Conservation (phyloP, 1,140 invertebrate species). For the Latrodectus geometricus region DNA sequence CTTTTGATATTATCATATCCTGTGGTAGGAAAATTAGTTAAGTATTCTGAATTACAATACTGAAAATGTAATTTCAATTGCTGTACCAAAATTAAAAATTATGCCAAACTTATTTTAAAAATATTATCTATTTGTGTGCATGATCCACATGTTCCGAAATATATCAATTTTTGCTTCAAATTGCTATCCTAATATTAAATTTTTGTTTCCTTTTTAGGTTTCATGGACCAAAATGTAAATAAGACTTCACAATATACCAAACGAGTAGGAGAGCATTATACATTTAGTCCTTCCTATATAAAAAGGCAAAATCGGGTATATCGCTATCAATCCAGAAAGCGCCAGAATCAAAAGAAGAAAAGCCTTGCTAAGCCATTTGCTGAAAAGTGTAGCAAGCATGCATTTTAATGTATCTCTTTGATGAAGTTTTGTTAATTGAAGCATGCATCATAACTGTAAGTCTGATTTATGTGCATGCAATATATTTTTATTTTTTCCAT, state of each 20-base stretch:
- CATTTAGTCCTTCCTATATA: slow-evolving; percentile 50
- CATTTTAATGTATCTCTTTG: slow-evolving; percentile 39
- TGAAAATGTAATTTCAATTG: too few relatives aligned
- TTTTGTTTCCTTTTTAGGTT: slow-evolving; percentile 2
- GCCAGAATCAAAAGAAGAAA: slow-evolving; percentile 59
- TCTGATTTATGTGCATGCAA: not conserved
- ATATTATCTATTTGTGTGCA: too few relatives aligned
- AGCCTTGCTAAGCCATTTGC: slow-evolving; percentile 54
- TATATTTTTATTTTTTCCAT: not conserved
- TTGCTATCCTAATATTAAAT: too few relatives aligned
- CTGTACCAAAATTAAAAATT: too few relatives aligned
- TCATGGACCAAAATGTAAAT: slow-evolving; percentile 53
- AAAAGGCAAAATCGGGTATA: slow-evolving; percentile 50
- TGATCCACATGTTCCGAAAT: too few relatives aligned
- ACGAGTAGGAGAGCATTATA: slow-evolving; percentile 45
- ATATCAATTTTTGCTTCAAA: too few relatives aligned
- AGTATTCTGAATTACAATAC: too few relatives aligned
- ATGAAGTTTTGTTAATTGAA: not conserved
- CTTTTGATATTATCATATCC: too few relatives aligned
- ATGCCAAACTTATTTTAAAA: too few relatives aligned
- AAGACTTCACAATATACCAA: slow-evolving; percentile 53
- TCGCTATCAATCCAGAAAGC: slow-evolving; percentile 53
- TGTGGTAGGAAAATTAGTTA: too few relatives aligned
- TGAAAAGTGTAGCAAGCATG: slow-evolving; percentile 41
- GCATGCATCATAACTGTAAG: not conserved